Base-by-base conservation (phyloP, 2,888 invertebrate species). In the Ichneumon xanthorius region DNA sequence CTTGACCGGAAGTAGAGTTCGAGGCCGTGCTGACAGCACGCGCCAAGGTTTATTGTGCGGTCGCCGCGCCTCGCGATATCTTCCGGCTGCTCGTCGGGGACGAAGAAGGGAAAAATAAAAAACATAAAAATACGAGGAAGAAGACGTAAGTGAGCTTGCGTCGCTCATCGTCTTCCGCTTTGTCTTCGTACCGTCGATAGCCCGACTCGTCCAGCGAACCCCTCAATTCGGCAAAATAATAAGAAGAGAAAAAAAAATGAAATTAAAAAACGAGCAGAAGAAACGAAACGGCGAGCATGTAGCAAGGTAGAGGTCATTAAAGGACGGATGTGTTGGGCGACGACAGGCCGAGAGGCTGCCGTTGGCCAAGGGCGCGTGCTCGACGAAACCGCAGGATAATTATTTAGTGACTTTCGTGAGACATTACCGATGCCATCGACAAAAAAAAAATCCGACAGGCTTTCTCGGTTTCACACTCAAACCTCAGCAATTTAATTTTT, bases 331-430 rank as follows among this genome's bases (percentile, higher is more conserved):
- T 86, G 82, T 85, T 87, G 72, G 82, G 87, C 78, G 75, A 85
- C 88, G 88, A 90, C 89, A 87, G 86, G 22, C 55, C 61, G 50
- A 79, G 40, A 40, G n/a, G 40, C 11, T 48, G 26, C 26, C 14
- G 45, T 19, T 61, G 48, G 48, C 61, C 80, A 40, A 88, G 84
- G 89, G 87, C 91, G 92, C 92, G 92, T 91, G 93, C 90, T 88
- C 89, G 70, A 76, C 82, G 87, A 86, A 92, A 83, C 86, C 84
- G 75, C 86, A 82, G 67, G 77, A 55, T 86, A 80, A 86, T 86
- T 84, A 82, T 85, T 82, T 58, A 84, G 81, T 78, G 55, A 70
- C 72, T 77, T 80, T 80, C 77, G 63, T 68, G 68, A 71, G 75
- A 22, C 58, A 73, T 45, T 33, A 22, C 1, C 72, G 6, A 30